Conservation (phyloP, 1,140 invertebrate genomes). For the Drosophila oshimai region DNA sequence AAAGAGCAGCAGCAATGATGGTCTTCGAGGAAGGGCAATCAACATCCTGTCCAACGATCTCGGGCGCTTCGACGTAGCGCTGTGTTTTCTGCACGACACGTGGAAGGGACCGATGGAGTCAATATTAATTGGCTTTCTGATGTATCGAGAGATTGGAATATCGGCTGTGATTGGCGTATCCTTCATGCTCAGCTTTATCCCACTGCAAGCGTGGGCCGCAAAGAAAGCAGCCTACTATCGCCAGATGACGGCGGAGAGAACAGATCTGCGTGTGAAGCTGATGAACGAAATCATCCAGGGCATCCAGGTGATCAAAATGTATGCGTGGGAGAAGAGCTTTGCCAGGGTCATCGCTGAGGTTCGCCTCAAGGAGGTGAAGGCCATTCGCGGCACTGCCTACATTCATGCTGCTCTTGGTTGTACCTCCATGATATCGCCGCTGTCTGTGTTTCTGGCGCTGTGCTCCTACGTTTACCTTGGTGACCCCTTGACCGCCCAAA, state of each 20-base stretch:
- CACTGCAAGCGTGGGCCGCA: conserved; percentile 91
- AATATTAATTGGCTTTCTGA: conserved; percentile 88
- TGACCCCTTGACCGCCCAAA: conserved; percentile 87
- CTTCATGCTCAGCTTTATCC: conserved; percentile 91
- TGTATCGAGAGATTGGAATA: conserved; percentile 89
- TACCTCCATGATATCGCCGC: conserved; percentile 88
- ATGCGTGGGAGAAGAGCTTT: conserved; percentile 94
- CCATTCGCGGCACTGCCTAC: conserved; percentile 84
- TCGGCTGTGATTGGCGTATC: conserved; percentile 90
- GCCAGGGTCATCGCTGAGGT: conserved; percentile 86
- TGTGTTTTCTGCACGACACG: conserved; percentile 87
- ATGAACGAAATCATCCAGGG: conserved; percentile 93
- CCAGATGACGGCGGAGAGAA: conserved; percentile 84
- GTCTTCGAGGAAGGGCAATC: conserved; percentile 92
- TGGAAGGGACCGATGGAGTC: conserved; percentile 91
- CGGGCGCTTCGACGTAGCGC: conserved; percentile 87
- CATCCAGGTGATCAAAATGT: conserved; percentile 95
- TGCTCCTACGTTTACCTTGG: conserved; percentile 89
- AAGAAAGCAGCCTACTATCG: conserved; percentile 86
- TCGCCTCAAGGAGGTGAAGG: conserved; percentile 86
- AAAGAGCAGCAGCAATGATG: conserved; percentile 88
- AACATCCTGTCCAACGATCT: conserved; percentile 95
- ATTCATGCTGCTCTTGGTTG: conserved; percentile 72
- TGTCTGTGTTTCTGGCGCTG: conserved; percentile 91
- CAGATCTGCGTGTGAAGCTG: conserved; percentile 91